These are phyloP conservation scores for Ptyas mucosa DNA, from an alignment of 2,113 vertebrate genomes.

Conservation along the genomic window DNA sequence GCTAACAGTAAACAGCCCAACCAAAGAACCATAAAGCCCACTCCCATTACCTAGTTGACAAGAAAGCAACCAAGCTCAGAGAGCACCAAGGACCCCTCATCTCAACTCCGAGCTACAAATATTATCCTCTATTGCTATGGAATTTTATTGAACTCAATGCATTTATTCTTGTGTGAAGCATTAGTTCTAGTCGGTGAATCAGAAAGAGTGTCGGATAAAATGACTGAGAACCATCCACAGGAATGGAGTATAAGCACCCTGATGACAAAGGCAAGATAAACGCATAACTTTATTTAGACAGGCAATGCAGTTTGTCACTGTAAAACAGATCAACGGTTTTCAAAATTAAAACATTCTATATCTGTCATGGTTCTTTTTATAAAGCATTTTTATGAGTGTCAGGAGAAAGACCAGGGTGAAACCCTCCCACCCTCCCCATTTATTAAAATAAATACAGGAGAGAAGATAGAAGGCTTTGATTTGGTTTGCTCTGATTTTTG, in stretches of 20 bases:
- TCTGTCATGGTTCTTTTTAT: constrained; percentile 18
- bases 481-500: neutral
- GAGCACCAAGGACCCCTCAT: neutral
- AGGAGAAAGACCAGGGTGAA: neutral
- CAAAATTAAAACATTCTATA: constrained; percentile 45
- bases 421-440: neutral
- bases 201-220: constrained; percentile 7
- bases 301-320: constrained; percentile 45
- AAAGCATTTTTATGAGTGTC: neutral
- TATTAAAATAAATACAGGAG: neutral
- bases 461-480: neutral
- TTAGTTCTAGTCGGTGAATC: neutral
- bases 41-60: neutral
- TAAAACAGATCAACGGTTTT: constrained; percentile 40
- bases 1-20: neutral
- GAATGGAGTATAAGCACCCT: neutral
- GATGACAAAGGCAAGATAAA: constrained; percentile 41
- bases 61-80: neutral
- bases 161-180: neutral
- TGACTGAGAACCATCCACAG: neutral
- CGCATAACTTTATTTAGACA: constrained; percentile 18
- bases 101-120: neutral
- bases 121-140: neutral
- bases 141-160: neutral
- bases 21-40: neutral